phyloP scores from a whole-genome alignment of 1,140 invertebrate species.

The Maconellicoccus hirsutus region DNA sequence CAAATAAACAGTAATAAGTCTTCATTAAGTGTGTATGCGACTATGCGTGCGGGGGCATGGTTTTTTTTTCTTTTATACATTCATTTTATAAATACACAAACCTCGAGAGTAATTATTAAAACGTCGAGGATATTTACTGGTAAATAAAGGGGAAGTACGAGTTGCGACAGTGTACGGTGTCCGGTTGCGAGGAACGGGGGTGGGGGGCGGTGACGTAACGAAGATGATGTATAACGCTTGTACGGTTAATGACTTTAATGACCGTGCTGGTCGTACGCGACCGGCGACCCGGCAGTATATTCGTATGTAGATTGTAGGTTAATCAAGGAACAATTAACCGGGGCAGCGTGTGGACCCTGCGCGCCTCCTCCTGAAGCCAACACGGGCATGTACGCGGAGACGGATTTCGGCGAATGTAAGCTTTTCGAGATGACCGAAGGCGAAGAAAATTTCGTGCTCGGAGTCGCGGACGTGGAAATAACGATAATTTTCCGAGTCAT shows the following conservation, averaged over 20 bases:
- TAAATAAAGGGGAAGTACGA: no score
- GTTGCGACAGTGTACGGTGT: background rate
- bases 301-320: conserved; percentile 3
- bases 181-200: no score
- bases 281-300: background rate
- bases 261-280: background rate
- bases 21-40: background rate
- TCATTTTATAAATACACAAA: background rate
- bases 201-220: background rate
- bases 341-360: background rate
- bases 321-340: background rate
- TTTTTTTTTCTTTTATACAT: no score
- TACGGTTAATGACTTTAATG: conserved; percentile 9
- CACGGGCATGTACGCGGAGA: no score
- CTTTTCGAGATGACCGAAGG: no score
- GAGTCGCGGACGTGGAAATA: no score
- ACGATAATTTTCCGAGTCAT: no score
- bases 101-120: background rate
- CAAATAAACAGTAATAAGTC: background rate
- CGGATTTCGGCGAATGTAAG: no score
- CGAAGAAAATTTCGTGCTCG: no score
- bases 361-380: no score
- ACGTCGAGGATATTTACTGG: no score
- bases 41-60: no score
- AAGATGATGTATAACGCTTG: background rate